Percentiles rank a stretch among this genome's conserved stretches.
Conservation (phyloP, 2,113 vertebrate genomes). For the Rhombomys opimus region DNA sequence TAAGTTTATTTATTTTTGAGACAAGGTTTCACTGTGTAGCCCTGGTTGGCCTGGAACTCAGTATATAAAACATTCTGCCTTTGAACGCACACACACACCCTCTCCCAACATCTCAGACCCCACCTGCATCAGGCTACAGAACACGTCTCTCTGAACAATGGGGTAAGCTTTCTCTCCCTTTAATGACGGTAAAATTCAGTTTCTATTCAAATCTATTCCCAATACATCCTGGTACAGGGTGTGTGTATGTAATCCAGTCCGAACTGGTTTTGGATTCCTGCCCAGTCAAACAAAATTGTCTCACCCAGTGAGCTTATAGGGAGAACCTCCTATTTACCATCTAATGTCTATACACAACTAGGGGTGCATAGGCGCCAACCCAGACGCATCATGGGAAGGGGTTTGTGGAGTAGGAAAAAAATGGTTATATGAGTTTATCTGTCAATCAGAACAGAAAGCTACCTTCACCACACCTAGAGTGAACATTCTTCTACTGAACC, state of each 20-base stretch:
- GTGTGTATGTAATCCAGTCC: not conserved
- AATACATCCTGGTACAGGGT: not conserved
- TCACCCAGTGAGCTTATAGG: not conserved
- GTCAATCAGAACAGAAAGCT: not conserved
- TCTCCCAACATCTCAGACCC: not conserved
- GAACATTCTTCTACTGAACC: not conserved
- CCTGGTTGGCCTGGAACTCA: not conserved
- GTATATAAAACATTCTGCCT: not conserved
- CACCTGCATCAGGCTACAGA: not conserved
- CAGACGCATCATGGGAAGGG: not conserved
- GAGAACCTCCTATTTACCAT: not conserved
- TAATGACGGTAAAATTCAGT: not conserved
- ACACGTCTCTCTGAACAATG: not conserved
- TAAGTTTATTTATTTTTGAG: not conserved
- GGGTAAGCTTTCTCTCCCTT: not conserved
- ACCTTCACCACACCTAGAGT: not conserved
- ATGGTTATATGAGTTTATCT: not conserved
- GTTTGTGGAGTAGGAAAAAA: not conserved
- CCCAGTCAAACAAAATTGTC: not conserved
- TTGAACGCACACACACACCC: not conserved
- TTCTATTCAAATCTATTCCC: not conserved
- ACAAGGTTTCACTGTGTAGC: not conserved
- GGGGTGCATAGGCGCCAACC: not conserved
- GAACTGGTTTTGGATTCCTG: not conserved
- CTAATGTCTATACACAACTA: not conserved